Percentiles rank a stretch among this genome's conserved stretches.
These are phyloP conservation scores for Neomorphus geoffroyi DNA, from an alignment of 2,797 vertebrate species.

Conservation along the genomic window DNA sequence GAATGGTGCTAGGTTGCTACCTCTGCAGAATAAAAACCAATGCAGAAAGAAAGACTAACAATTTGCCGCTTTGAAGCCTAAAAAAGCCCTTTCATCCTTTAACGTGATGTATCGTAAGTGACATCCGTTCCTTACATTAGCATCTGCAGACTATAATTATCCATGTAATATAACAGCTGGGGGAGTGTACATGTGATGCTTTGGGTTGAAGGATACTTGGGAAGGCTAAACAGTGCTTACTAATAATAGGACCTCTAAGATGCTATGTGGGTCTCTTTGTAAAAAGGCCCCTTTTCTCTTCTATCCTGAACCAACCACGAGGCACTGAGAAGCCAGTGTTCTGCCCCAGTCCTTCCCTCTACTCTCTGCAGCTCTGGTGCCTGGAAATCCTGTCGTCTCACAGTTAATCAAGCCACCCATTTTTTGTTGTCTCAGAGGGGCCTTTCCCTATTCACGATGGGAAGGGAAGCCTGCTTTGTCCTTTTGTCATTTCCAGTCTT, in stretches of 20 bases:
- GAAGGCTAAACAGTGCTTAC: conserved; percentile 45
- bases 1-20: not conserved
- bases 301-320: not conserved
- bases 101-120: not conserved
- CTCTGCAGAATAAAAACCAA: not conserved
- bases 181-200: not conserved
- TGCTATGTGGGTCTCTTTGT: not conserved
- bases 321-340: not conserved
- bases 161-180: conserved; percentile 30
- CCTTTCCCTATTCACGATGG: not conserved
- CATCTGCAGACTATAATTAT: conserved; percentile 47
- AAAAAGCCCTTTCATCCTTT: not conserved
- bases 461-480: not conserved
- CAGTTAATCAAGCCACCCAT: not conserved
- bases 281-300: not conserved
- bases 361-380: not conserved
- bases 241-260: conserved; percentile 26
- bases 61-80: conserved; percentile 13
- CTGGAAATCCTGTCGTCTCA: not conserved
- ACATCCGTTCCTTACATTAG: conserved; percentile 26
- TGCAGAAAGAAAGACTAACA: not conserved
- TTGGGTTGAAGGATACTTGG: not conserved
- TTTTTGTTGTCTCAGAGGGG: not conserved
- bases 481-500: not conserved
- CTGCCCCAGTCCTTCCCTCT: not conserved